A percentile compares a stretch with the other conserved stretches of the same genome.
phyloP scores from a whole-genome alignment of 1,140 invertebrate genomes.

The Arion vulgaris region DNA sequence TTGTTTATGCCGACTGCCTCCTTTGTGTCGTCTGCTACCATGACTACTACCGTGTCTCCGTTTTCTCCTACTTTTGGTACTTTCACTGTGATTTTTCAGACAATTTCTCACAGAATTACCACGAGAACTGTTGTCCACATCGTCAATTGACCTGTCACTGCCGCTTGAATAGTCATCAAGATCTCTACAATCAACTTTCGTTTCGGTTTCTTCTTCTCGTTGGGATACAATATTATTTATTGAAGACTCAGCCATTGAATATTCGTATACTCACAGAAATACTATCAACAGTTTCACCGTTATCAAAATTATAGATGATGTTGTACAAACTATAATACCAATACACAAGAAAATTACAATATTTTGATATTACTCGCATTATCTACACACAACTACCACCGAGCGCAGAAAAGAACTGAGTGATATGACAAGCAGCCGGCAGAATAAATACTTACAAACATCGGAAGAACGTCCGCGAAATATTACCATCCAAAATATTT shows the following conservation, averaged over 20 bases:
- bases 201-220: background rate
- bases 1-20: constrained; percentile 29
- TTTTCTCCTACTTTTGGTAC: background rate
- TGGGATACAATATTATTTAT: background rate
- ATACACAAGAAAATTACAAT: constrained; percentile 35
- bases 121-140: background rate
- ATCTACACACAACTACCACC: background rate
- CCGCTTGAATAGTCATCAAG: constrained; percentile 30
- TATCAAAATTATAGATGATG: constrained; percentile 33
- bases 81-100: background rate
- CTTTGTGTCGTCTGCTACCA: constrained; percentile 34
- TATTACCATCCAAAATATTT: too few relatives aligned
- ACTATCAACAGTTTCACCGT: constrained; percentile 32
- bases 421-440: too few relatives aligned
- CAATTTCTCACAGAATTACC: background rate
- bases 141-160: constrained; percentile 32
- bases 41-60: constrained; percentile 33
- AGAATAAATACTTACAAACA: too few relatives aligned
- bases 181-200: constrained; percentile 15
- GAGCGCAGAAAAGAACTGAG: background rate
- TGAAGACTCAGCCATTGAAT: constrained; percentile 38
- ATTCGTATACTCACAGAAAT: constrained; percentile 26
- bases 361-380: constrained; percentile 29
- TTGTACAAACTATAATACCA: constrained; percentile 24
- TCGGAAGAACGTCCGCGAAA: too few relatives aligned